phyloP scores from a whole-genome alignment of 2,888 invertebrate species.

The Lycophotia porphyrea region DNA sequence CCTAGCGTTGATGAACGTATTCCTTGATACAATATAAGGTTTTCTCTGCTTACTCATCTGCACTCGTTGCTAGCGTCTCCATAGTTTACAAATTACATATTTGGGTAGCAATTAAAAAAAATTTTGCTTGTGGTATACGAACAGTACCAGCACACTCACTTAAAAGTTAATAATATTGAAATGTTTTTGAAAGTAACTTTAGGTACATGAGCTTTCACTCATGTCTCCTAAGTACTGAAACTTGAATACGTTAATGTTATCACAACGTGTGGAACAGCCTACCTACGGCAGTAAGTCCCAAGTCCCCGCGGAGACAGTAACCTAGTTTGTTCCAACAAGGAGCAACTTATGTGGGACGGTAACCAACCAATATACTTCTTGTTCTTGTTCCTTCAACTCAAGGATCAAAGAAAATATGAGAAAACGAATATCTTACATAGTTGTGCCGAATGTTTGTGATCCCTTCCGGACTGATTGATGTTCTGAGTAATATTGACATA shows the following conservation, averaged over 20 bases:
- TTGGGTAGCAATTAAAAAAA: not conserved
- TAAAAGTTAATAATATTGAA: not conserved
- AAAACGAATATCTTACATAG: slow-evolving; percentile 27
- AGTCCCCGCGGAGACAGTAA: slow-evolving; percentile 9
- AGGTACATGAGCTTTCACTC: not conserved
- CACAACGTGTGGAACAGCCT: not conserved
- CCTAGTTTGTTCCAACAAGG: slow-evolving; percentile 13
- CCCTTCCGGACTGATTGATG: slow-evolving; percentile 39
- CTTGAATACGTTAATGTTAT: slow-evolving; percentile 1
- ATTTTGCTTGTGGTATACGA: not conserved
- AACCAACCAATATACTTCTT: slow-evolving; percentile 11
- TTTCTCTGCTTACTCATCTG: not conserved
- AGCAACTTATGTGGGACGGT: not conserved
- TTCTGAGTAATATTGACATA: slow-evolving; percentile 34
- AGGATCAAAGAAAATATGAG: slow-evolving; percentile 43
- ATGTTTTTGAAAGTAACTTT: not conserved
- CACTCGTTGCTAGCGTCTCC: not conserved
- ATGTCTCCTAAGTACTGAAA: not conserved
- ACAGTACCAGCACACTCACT: not conserved
- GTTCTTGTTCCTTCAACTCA: slow-evolving; percentile 6
- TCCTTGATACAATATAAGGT: not conserved
- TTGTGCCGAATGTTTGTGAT: slow-evolving; percentile 35
- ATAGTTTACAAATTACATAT: not conserved
- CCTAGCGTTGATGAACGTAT: not conserved
- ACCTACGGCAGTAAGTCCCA: not conserved